Base-by-base conservation (phyloP, 2,797 vertebrate species). In the Microctenopoma stevenorrisi region DNA sequence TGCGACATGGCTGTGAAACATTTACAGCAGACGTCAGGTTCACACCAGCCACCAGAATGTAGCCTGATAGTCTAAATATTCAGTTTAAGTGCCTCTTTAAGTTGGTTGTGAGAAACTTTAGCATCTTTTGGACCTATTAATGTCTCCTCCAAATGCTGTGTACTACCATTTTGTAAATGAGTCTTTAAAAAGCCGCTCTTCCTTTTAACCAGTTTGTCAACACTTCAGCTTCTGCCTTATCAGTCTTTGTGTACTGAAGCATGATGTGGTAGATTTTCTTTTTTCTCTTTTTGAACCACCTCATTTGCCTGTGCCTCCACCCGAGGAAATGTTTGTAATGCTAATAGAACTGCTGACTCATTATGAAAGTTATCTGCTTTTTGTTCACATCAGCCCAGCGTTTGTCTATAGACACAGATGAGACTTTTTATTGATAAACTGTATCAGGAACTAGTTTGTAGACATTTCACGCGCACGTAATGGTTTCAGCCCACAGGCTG, bases 1-100 rank as follows among this genome's bases (percentile, higher is more conserved):
- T 67, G 46, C 65, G 48, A 48, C 65, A 12, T 58, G 28, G 30
- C 63, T 64, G 52, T 55, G 1, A 64, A 43, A 1, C 28, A 57
- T 62, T 52, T 6, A 44, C 37, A n/a, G 10, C 30, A 5, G 7
- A 56, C n/a, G 4, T 51, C 51, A 49, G 49, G 60, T 68, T 65
- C 2, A 16, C 63, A 78, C 25, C 10, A 59, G 74, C 68, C 38
- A 7, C 54, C 72, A 65, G 30, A 71, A 62, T 64, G 62, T 77
- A 71, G 61, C 79, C 52, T 7, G 50, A 56, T 63, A 55, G 7
- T 78, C 67, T 75, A 69, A 46, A 55, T 66, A 26, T 88, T 90
- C 75, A 51, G 84, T 88, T 89, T 13, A 92, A 93, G 92, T 93
- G 90, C 91, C 87, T 93, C 78, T 73, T 71, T 68, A 22, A 54